phyloP scores from a whole-genome alignment of 2,113 vertebrate species.

The Zapus hudsonius region DNA sequence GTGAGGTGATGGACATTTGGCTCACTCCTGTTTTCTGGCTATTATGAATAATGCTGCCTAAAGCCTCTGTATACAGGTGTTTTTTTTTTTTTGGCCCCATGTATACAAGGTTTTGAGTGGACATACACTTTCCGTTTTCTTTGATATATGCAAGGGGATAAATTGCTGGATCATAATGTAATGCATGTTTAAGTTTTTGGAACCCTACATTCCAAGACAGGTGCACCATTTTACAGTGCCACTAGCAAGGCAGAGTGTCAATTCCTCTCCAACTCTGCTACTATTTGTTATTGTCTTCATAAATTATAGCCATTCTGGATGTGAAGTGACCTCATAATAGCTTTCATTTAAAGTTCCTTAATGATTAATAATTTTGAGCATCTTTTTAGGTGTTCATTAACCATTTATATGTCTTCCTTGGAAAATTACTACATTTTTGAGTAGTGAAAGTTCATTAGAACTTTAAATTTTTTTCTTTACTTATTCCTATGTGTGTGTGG shows the following conservation, averaged over 20 bases:
- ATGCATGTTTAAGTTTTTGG: background rate
- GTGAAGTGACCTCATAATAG: background rate
- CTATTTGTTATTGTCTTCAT: background rate
- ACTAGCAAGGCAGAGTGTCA: background rate
- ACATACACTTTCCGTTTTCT: conserved; percentile 9
- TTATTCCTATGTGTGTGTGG: background rate
- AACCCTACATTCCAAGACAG: background rate
- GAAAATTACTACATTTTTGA: background rate
- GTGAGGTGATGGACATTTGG: background rate
- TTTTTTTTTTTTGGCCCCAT: no score
- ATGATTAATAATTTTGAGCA: background rate
- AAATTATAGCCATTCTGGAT: background rate
- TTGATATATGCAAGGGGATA: background rate
- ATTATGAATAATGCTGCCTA: background rate
- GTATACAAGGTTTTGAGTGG: background rate
- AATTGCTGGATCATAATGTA: background rate
- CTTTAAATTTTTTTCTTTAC: background rate
- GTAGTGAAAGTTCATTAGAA: no score
- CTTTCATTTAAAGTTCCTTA: conserved; percentile 2
- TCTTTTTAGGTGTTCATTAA: background rate
- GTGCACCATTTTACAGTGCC: background rate
- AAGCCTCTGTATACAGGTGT: background rate
- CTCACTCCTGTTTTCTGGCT: background rate
- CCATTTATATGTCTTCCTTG: background rate
- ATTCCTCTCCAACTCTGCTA: background rate